These are phyloP conservation scores for Autographa gamma DNA, from an alignment of 2,888 invertebrate species.

Conservation along the genomic window DNA sequence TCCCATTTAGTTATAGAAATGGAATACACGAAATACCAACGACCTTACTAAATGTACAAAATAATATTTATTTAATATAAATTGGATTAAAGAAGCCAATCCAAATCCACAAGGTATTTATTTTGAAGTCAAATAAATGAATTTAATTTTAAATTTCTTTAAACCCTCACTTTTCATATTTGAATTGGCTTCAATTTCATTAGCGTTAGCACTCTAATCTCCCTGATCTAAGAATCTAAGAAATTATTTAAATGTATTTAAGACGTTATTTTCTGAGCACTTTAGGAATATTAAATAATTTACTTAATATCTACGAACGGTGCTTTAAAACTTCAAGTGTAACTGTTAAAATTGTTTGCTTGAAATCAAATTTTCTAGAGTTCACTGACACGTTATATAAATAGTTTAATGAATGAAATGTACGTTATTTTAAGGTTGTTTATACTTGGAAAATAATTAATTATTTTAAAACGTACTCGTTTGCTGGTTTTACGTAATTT, in stretches of 20 bases:
- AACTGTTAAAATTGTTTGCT: too few relatives aligned
- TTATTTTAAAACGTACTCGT: too few relatives aligned
- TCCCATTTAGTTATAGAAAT: too few relatives aligned
- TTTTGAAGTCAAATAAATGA: slow-evolving; percentile 17
- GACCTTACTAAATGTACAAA: background rate
- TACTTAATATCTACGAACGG: background rate
- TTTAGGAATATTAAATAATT: background rate
- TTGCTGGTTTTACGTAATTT: too few relatives aligned
- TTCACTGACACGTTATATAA: too few relatives aligned
- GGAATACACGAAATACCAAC: background rate
- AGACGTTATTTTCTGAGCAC: background rate
- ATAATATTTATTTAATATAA: background rate
- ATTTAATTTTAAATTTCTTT: slow-evolving; percentile 10
- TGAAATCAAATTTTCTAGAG: too few relatives aligned
- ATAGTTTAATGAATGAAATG: too few relatives aligned
- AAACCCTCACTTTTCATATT: slow-evolving; percentile 30
- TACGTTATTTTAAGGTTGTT: too few relatives aligned
- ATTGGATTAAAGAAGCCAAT: background rate
- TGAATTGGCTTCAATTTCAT: slow-evolving; percentile 28
- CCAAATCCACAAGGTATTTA: background rate
- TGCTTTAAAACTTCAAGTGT: too few relatives aligned
- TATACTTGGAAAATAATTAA: too few relatives aligned
- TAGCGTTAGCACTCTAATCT: slow-evolving; percentile 12
- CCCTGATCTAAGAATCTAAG: background rate
- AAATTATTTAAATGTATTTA: slow-evolving; percentile 7